Conservation (phyloP, 2,888 invertebrate species). For the Erynnis tages region DNA sequence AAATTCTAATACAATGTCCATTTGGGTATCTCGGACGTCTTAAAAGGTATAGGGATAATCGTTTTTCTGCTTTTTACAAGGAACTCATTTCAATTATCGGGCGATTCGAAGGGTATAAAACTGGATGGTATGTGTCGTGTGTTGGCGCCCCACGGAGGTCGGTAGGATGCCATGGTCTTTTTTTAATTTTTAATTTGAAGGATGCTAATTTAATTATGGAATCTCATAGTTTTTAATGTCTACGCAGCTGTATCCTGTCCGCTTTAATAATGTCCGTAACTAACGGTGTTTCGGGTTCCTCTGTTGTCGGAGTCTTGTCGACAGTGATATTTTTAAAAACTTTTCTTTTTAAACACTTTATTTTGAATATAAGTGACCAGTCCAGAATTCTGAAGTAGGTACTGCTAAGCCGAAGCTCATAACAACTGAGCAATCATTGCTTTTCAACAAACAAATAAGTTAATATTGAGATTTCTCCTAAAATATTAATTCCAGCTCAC, state of each 20-base stretch:
- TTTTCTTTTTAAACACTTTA: too few species aligned
- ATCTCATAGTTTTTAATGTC: conserved; percentile 52
- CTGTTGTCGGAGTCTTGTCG: conserved; percentile 24
- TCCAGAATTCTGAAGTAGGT: too few species aligned
- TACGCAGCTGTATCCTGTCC: conserved; percentile 70
- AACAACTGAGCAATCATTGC: too few species aligned
- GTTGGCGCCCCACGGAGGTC: conserved; percentile 72
- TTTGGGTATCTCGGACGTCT: conserved; percentile 81
- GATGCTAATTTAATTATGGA: conserved; percentile 79
- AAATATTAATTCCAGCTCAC: conserved; percentile 8
- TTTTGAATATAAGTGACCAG: too few species aligned
- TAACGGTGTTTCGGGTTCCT: conserved; percentile 51
- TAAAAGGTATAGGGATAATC: conserved; percentile 80
- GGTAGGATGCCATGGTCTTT: conserved; percentile 61
- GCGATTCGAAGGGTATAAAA: conserved; percentile 78
- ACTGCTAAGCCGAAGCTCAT: too few species aligned
- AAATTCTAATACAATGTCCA: conserved; percentile 82
- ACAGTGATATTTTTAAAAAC: too few species aligned
- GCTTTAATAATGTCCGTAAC: conserved; percentile 57
- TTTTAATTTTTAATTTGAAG: conserved; percentile 63
- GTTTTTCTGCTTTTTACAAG: conserved; percentile 81
- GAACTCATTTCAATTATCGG: conserved; percentile 82
- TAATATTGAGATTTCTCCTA: not conserved
- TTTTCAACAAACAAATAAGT: too few species aligned
- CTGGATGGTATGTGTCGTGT: conserved; percentile 70